These are phyloP conservation scores for Neotoma lepida DNA, from an alignment of 2,113 vertebrate species.

Conservation along the genomic window DNA sequence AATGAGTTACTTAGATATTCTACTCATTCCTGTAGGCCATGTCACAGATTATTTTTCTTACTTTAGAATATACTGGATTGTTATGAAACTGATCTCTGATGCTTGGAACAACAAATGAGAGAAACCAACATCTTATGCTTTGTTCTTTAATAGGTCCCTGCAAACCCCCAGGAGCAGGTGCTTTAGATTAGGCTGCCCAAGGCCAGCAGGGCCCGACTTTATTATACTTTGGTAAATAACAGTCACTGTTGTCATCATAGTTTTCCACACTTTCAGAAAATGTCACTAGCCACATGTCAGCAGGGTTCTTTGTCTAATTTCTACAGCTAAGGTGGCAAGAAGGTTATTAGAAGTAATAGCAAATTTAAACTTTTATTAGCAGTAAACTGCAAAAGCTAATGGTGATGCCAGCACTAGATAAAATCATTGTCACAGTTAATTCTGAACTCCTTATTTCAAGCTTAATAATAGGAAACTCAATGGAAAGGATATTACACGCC, in stretches of 20 bases:
- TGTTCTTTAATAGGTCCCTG: conserved; percentile 57
- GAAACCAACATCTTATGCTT: conserved; percentile 49
- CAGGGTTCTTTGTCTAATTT: conserved; percentile 85
- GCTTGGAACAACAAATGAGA: conserved; percentile 52
- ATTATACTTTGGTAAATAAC: conserved; percentile 82
- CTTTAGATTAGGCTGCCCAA: conserved; percentile 81
- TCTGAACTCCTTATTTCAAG: conserved; percentile 92
- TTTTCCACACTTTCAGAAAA: conserved; percentile 82
- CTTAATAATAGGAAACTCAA: conserved; percentile 92
- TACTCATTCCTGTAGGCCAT: background rate
- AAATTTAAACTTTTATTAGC: conserved; percentile 92
- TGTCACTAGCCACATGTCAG: conserved; percentile 84
- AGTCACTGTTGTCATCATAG: conserved; percentile 77
- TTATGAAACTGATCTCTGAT: conserved; percentile 67
- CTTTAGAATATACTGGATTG: conserved; percentile 65
- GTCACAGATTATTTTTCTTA: background rate
- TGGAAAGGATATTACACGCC: conserved; percentile 92
- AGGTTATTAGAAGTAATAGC: conserved; percentile 90
- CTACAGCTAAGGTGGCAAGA: conserved; percentile 89
- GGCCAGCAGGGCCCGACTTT: conserved; percentile 64
- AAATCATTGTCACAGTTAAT: conserved; percentile 93
- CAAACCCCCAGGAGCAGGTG: conserved; percentile 60
- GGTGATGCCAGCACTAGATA: conserved; percentile 88
- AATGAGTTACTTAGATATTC: conserved; percentile 41
- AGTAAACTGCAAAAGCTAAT: conserved; percentile 91